phyloP scores from a whole-genome alignment of 1,140 invertebrate genomes.

The Hirudo medicinalis region DNA sequence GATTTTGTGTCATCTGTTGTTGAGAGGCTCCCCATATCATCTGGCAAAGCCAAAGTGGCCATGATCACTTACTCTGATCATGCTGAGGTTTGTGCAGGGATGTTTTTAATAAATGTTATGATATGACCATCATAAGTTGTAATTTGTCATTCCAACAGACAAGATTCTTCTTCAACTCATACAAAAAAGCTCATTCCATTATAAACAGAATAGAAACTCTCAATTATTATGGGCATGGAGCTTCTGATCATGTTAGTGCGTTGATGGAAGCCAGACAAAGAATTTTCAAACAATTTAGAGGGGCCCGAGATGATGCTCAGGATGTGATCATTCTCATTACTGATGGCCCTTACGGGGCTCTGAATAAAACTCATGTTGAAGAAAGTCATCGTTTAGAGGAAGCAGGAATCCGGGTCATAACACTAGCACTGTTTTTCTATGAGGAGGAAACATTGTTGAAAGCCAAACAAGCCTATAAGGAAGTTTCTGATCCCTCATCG shows the following conservation, averaged over 20 bases:
- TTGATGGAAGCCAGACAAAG: constrained; percentile 4
- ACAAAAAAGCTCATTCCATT: not conserved
- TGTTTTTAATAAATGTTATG: not conserved
- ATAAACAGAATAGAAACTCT: not conserved
- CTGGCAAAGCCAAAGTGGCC: constrained; percentile 1
- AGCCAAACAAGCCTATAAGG: not conserved
- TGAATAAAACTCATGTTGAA: not conserved
- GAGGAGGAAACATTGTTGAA: not conserved
- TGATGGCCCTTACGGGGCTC: not conserved
- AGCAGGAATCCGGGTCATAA: not conserved
- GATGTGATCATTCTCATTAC: not conserved
- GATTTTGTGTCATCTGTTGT: not conserved
- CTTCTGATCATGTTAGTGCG: not conserved
- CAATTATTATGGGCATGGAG: not conserved
- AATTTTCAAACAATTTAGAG: not conserved
- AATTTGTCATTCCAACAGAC: not conserved
- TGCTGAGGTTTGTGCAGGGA: not conserved
- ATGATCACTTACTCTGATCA: constrained; percentile 13
- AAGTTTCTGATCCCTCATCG: too few species aligned
- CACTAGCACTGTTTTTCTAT: not conserved
- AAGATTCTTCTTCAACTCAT: not conserved
- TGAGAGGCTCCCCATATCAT: not conserved
- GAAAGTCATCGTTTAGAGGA: not conserved
- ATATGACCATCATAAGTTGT: not conserved
- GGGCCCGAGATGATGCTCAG: not conserved